Evolutionary conservation across 92 coral and sea anemone genomes (phyloP), one percentile per base, ranked within the genome.

Genomic region (Chrysogorgia sp.): DNA sequence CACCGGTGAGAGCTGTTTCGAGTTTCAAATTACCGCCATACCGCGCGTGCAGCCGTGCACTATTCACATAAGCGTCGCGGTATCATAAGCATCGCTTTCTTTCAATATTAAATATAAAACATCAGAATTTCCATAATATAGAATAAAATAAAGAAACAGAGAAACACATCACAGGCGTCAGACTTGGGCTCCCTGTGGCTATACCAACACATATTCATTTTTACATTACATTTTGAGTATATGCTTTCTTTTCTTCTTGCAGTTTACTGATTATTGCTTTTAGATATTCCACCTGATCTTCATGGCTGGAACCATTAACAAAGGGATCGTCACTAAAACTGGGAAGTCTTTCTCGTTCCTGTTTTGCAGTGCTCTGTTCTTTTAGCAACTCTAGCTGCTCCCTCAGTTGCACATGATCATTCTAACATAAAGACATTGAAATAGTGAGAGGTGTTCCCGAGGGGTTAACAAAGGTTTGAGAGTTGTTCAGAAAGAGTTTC

Each of bases 221-320:
- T 12, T 25, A 65, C 83, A 86, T n/a, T 49, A 88, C 88, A 33
- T 85, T 41, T 58, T 91, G 82, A 69, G 60, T 93, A 81, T 91
- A 88, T 82, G 82, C 90, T 58, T 89, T 82, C 41, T 92, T 88
- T 63, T 90, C 97, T 61, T 85, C 87, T 67, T 93, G 97, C 1
- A 93, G 89, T 40, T 82, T 86, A 23, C 83, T 40, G 14, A 93
- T 79, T 19, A 90, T 90, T 71, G 68, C 81, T 20, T 63, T 85
- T 9, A 93, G 88, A 57, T 85, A 81, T 62, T 86, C 88, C 47
- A 84, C 64, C 71, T 93, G n/a, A n/a, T n/a, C 97, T 45, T 76
- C 85, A 30, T 89, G 84, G 48, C 60, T 69, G 1, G 40, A 30
- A 31, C 59, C 33, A 10, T 30, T 25, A 8, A 69, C 59, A 23